These are phyloP conservation scores for Yponomeuta sedellus DNA, from an alignment of 2,888 invertebrate species.

Conservation along the genomic window DNA sequence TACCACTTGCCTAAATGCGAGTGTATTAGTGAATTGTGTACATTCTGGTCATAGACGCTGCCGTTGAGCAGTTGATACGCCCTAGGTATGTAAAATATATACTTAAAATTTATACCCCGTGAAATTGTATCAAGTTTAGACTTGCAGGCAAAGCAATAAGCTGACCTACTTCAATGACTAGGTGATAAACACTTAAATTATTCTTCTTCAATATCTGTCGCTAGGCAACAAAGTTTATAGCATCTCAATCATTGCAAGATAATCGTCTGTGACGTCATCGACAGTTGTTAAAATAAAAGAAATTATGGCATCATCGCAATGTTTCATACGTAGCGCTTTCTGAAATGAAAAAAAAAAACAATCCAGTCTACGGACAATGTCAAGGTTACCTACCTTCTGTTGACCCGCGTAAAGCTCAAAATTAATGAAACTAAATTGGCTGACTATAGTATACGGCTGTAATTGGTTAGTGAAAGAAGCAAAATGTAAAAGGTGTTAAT, in stretches of 20 bases:
- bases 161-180: slow-evolving; percentile 9
- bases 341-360: background rate
- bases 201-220: background rate
- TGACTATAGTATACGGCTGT: slow-evolving; percentile 75
- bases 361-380: background rate
- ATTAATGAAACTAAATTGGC: slow-evolving; percentile 48
- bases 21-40: slow-evolving; percentile 60
- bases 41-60: slow-evolving; percentile 71
- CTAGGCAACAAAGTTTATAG: background rate
- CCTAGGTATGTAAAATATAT: slow-evolving; percentile 50
- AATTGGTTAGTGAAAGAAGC: slow-evolving; percentile 73
- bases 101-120: slow-evolving; percentile 36
- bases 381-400: background rate
- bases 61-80: slow-evolving; percentile 38
- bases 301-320: slow-evolving; percentile 3
- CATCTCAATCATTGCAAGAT: background rate
- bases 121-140: slow-evolving; percentile 39
- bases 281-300: background rate
- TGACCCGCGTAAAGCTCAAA: slow-evolving; percentile 15
- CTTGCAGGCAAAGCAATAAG: slow-evolving; percentile 22
- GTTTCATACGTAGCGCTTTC: slow-evolving; percentile 3
- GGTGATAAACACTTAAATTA: background rate
- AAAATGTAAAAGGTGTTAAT: slow-evolving; percentile 65
- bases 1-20: slow-evolving; percentile 48
- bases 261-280: background rate